Percentiles rank a stretch among this genome's conserved stretches.
phyloP scores from a whole-genome alignment of 2,888 invertebrate species.

The Athalia cordata region DNA sequence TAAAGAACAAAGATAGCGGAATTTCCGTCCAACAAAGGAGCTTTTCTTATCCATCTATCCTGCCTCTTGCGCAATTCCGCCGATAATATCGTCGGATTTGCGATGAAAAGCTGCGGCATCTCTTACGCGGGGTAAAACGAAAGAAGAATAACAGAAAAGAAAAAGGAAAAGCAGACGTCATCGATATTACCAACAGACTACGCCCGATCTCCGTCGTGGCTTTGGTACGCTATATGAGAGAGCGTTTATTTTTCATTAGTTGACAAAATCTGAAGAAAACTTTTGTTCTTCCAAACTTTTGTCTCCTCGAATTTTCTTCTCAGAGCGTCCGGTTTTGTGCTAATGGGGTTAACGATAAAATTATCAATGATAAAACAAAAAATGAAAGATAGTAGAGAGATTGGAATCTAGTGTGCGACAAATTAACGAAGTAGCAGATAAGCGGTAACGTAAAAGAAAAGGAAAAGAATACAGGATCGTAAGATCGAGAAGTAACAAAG shows the following conservation, averaged over 20 bases:
- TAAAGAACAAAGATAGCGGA: background rate
- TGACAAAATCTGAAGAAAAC: no score
- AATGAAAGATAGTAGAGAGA: no score
- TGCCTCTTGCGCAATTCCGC: conserved; percentile 6
- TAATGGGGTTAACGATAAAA: no score
- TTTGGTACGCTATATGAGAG: no score
- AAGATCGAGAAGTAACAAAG: background rate
- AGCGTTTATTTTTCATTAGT: no score
- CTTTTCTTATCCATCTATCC: conserved; percentile 4
- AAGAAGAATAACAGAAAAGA: background rate
- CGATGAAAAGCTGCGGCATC: background rate
- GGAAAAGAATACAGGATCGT: background rate
- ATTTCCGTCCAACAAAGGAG: background rate
- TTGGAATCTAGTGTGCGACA: no score
- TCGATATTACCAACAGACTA: conserved; percentile 1
- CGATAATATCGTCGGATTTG: background rate
- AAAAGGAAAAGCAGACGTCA: background rate
- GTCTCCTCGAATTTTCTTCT: no score
- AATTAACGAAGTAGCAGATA: background rate
- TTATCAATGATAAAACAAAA: no score
- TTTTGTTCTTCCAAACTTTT: no score
- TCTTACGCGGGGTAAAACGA: no score
- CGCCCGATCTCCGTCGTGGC: background rate
- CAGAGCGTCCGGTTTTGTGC: no score
- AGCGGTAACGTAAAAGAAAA: background rate